phyloP scores from a whole-genome alignment of 2,888 invertebrate species.

The Itoplectis maculator region DNA sequence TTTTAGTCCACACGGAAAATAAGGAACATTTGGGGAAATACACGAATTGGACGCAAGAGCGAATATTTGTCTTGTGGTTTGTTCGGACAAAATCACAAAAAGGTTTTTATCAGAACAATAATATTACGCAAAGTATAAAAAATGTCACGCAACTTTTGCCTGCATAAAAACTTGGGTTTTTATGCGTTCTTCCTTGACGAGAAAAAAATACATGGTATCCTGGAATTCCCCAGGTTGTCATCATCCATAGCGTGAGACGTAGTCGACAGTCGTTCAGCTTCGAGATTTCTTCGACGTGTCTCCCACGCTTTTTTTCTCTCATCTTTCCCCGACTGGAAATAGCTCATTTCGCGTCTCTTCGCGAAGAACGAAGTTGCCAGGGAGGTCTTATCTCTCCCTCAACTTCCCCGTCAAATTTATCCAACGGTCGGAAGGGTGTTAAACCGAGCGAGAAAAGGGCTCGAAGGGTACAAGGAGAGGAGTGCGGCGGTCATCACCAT shows the following conservation, averaged over 20 bases:
- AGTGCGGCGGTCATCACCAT: conserved; percentile 26
- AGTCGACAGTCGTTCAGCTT: neutral
- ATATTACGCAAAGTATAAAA: neutral
- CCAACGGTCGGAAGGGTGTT: neutral
- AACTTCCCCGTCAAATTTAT: neutral
- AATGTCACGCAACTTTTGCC: neutral
- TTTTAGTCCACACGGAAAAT: neutral
- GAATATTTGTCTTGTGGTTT: neutral
- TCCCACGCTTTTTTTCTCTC: neutral
- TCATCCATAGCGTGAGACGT: neutral
- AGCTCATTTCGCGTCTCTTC: neutral
- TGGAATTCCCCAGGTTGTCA: neutral
- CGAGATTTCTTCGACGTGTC: neutral
- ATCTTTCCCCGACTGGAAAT: neutral
- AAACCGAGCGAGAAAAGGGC: conserved; percentile 4
- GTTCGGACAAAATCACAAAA: neutral
- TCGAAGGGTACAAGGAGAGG: conserved; percentile 11
- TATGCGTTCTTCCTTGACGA: too few species aligned
- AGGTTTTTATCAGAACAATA: neutral
- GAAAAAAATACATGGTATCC: neutral
- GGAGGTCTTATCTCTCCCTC: conserved; percentile 9
- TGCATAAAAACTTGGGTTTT: too few species aligned
- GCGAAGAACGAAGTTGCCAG: neutral
- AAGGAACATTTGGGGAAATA: neutral
- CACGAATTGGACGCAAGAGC: neutral